Base-by-base conservation (phyloP, 2,888 invertebrate species). In the Tinea pellionella region DNA sequence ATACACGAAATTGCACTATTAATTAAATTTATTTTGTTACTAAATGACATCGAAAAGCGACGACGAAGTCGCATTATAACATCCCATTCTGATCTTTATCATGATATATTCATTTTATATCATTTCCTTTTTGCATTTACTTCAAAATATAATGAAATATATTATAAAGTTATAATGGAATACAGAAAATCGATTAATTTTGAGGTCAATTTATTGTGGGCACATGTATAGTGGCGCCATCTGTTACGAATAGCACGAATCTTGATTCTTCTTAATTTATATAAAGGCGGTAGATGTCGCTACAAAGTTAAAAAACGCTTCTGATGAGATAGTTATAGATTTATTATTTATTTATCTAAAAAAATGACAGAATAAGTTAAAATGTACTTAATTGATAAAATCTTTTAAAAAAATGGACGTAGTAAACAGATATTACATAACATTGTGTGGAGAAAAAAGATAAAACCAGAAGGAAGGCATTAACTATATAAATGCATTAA, bases 191-290 rank as follows among this genome's bases (percentile, higher is more conserved):
- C 37, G 37, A 37, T 47, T 47, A 16, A n/a, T n/a, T 16, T 15
- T 15, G 47, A n/a, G 47, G 47, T 47, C 47, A 47, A 47, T 16
- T 47, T 47, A 47, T n/a, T 37, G 47, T n/a, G n/a, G n/a, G 9
- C 9, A 8, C 15, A 32, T 13, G 30, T 15, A 15, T 24, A 2
- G 15, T 9, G 13, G 57, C 57, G 57, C 57, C 57, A 57, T 57
- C 57, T 57, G 57, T 57, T 57, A 32, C 16, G 30, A 15, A 57
- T 57, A 57, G n/a, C 19, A 6, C 15, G 57, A 57, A 57, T 30
- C 24, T 32, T 13, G 32, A 57, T 57, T 13, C 30, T 16, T 19
- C 13, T 57, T 32, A 57, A 57, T 57, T 57, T 57, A 57, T 32
- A 15, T 15, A 2, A 32, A 32, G 9, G 15, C 9, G 12, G 32